Conservation (phyloP, 2,113 vertebrate species). For the Hyla sarda region DNA sequence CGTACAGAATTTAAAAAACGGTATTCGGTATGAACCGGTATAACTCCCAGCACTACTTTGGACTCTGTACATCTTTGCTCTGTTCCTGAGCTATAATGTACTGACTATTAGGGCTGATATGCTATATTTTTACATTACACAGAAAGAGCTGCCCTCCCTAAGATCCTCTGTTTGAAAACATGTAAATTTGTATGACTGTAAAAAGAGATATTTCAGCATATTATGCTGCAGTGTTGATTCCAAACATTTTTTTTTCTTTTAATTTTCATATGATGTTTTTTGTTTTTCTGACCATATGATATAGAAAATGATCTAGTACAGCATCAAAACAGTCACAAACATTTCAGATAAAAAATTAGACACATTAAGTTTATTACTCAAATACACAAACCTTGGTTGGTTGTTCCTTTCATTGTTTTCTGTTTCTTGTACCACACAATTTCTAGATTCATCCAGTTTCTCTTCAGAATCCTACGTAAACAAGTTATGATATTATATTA, state of each 20-base stretch:
- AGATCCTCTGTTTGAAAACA: neutral
- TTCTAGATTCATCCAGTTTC: conserved; percentile 62
- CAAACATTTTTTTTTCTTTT: no score
- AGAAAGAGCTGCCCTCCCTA: accelerated
- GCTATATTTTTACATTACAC: neutral
- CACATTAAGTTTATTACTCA: no score
- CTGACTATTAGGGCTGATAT: neutral
- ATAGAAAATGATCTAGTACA: neutral
- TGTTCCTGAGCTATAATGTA: neutral
- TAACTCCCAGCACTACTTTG: no score
- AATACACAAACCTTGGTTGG: conserved; percentile 59
- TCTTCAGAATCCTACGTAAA: conserved; percentile 65
- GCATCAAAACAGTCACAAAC: neutral
- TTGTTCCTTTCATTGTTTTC: conserved; percentile 53
- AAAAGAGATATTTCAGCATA: no score
- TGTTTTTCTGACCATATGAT: no score
- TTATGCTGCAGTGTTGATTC: no score
- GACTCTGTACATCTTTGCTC: neutral
- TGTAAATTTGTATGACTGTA: no score
- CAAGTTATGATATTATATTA: neutral
- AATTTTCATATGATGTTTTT: no score
- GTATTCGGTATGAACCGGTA: no score
- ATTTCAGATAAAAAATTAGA: neutral
- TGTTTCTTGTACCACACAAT: conserved; percentile 61
- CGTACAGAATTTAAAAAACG: no score